Percentiles rank a stretch among this genome's conserved stretches.
These are phyloP conservation scores for Volucella inflata DNA, from an alignment of 2,888 invertebrate genomes.

Conservation along the genomic window DNA sequence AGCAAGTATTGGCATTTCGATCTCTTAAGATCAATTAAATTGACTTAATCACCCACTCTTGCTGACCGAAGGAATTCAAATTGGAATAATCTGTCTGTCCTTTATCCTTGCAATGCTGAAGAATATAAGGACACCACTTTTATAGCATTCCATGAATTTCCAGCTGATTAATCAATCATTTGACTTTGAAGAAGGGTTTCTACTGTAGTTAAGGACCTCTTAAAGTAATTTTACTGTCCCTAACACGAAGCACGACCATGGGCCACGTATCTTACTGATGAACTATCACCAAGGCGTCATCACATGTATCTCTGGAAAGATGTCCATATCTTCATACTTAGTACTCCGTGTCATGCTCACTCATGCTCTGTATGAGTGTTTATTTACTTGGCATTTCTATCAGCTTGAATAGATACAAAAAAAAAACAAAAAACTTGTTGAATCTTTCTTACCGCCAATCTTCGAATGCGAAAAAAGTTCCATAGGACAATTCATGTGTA, in stretches of 20 bases:
- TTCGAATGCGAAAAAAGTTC: neutral
- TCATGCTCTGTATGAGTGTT: constrained; percentile 23
- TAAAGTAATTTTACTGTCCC: constrained; percentile 36
- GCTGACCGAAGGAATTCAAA: constrained; percentile 20
- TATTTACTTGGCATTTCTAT: constrained; percentile 44
- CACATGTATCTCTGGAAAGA: constrained; percentile 4
- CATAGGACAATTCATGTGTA: constrained; percentile 2
- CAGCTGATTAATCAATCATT: constrained; percentile 53
- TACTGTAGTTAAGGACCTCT: constrained; percentile 18
- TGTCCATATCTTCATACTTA: neutral
- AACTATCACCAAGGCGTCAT: constrained; percentile 1
- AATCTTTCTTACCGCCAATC: constrained; percentile 25
- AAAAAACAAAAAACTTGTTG: constrained; percentile 44
- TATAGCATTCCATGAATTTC: constrained; percentile 6
- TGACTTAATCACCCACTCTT: constrained; percentile 5
- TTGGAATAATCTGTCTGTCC: neutral
- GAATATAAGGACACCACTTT: neutral
- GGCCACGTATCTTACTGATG: constrained; percentile 12
- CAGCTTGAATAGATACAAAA: constrained; percentile 13
- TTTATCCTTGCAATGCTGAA: neutral
- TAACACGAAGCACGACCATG: constrained; percentile 7
- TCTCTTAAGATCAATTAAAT: neutral
- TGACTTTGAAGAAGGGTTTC: constrained; percentile 2
- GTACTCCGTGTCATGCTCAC: constrained; percentile 5
- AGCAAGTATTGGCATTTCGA: neutral